phyloP scores from a whole-genome alignment of 2,113 vertebrate genomes.

The Lamprologus speciosus region DNA sequence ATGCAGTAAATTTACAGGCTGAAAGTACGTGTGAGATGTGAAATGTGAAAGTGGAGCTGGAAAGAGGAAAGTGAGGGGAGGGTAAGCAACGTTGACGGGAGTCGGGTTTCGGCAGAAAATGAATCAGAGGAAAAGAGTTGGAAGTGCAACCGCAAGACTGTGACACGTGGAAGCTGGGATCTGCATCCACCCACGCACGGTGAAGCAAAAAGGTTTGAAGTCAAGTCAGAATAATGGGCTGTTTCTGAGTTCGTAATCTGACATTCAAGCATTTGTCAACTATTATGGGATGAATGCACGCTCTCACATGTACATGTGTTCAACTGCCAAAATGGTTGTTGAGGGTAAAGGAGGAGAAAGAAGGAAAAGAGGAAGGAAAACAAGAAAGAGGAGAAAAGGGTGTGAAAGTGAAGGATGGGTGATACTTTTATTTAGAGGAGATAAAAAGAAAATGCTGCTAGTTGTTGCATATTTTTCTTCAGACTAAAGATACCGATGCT shows the following conservation, averaged over 20 bases:
- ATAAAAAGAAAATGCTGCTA: not conserved
- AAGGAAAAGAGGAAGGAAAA: not conserved
- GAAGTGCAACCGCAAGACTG: not conserved
- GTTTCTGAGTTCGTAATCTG: not conserved
- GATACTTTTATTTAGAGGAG: not conserved
- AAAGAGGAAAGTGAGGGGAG: not conserved
- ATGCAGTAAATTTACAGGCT: not conserved
- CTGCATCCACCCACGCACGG: not conserved
- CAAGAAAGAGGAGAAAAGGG: not conserved
- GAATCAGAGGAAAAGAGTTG: not conserved
- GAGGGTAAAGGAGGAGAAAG: not conserved
- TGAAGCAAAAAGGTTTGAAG: not conserved
- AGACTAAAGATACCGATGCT: not conserved
- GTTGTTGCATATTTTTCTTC: not conserved
- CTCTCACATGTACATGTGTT: not conserved
- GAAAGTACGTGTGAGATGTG: not conserved
- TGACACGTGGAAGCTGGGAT: not conserved
- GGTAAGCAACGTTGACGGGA: not conserved
- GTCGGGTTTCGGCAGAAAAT: not conserved
- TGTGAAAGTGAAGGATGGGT: not conserved
- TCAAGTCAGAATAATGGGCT: not conserved
- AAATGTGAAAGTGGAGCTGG: constrained; percentile 4
- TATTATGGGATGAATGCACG: not conserved
- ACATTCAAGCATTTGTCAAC: not conserved
- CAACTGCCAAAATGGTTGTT: not conserved